Percentiles rank a stretch among this genome's conserved stretches.
Evolutionary conservation across 2,797 vertebrate genomes (phyloP).

Genomic region (Lates japonicus): DNA sequence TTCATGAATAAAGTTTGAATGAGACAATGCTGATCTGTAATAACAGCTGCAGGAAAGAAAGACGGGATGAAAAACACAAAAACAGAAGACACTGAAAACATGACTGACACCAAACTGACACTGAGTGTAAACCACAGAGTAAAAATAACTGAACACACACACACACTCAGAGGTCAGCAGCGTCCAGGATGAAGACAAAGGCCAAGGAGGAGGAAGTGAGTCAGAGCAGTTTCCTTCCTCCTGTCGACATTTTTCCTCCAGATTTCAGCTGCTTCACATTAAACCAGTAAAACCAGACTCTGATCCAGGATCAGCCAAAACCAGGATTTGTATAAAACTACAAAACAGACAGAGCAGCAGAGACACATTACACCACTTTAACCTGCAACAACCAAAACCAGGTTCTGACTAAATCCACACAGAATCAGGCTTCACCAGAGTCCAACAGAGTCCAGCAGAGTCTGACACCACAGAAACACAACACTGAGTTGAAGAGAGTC

Average conservation of each 20-base stretch:
- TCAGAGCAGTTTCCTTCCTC: conserved; percentile 73
- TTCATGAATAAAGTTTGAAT: no score
- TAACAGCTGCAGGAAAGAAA: neutral
- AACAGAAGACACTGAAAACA: neutral
- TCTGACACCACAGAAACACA: no score
- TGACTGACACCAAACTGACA: conserved; percentile 10
- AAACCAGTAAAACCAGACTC: conserved; percentile 18
- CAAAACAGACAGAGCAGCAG: no score
- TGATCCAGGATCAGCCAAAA: neutral
- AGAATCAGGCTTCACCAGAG: no score
- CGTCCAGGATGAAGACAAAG: conserved; percentile 54
- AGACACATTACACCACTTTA: no score
- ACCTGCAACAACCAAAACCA: no score
- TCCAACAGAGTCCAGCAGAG: no score
- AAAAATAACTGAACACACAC: conserved; percentile 28
- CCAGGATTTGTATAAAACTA: no score
- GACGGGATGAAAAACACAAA: neutral
- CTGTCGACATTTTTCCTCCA: conserved; percentile 52
- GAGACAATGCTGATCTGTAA: neutral
- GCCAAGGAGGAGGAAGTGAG: conserved; percentile 65
- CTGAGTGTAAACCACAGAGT: conserved; percentile 1
- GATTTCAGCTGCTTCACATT: conserved; percentile 20
- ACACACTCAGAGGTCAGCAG: conserved; percentile 30
- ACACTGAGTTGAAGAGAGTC: no score
- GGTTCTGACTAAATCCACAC: no score